Base-by-base conservation (phyloP, 2,113 vertebrate species). In the Panthera uncia region DNA sequence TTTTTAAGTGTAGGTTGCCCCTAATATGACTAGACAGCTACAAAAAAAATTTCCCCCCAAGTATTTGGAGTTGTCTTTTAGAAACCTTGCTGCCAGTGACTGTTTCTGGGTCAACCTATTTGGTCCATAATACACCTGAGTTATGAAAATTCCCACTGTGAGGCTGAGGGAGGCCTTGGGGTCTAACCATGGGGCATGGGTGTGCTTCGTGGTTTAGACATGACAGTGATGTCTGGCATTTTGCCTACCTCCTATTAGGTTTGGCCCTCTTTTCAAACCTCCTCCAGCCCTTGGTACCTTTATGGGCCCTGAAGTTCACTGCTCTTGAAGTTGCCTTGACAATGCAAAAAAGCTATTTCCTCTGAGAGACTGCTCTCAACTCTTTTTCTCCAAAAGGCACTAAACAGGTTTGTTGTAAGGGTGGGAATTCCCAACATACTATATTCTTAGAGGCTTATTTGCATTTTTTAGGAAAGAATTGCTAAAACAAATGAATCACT, bases 291-390 rank as follows among this genome's bases (percentile, higher is more conserved):
- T 84, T 38, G 23, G 9, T 68, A 12, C 29, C 21, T 7, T 73
- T 7, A 1, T 61, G 83, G 55, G 3, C 21, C 23, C 21, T 3
- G 27, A 76, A 21, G 19, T 31, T 8, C 14, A 27, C 74, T 33
- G 38, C 7, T 15, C 23, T 29, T 11, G 19, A n/a, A 31, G 33
- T 33, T 19, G 27, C 50, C 36, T 85, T 81, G n/a, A 61, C 27
- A 3, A 1, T n/a, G 48, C 31, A 19, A 36, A 57, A 74, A n/a
- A 89, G 41, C 19, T 0, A 0, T 68, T 80, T 65, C 41, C 9
- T 78, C 50, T 36, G 23, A 80, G 33, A 10, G 6, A 16, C 87
- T 38, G 16, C 52, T 86, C 19, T 29, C 52, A 66, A 19, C 18
- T 74, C 2, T 65, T 50, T 57, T 80, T 57, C 63, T 73, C 12